phyloP scores from a whole-genome alignment of 2,797 vertebrate genomes.

The Platyrinchus mystaceus region DNA sequence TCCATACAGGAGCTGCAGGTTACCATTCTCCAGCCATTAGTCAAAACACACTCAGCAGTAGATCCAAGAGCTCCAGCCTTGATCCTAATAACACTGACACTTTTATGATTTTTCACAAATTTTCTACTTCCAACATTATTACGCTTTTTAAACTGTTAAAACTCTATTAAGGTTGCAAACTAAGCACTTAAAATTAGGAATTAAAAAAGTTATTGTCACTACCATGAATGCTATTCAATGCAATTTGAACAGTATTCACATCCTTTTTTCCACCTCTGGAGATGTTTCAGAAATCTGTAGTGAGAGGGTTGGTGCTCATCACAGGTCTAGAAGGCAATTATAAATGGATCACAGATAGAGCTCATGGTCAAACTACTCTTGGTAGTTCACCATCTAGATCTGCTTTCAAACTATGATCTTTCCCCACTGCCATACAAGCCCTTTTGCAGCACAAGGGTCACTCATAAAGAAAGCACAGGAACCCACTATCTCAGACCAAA shows the following conservation, averaged over 20 bases:
- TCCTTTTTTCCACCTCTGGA: not conserved
- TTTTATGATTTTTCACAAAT: not conserved
- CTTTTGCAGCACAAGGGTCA: not conserved
- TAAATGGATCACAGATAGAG: not conserved
- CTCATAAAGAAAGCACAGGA: not conserved
- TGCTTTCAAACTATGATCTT: accelerated
- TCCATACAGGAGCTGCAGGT: not conserved
- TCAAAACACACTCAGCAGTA: not conserved
- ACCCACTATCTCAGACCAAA: not conserved
- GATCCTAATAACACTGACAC: not conserved
- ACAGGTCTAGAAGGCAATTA: not conserved
- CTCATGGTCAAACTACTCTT: not conserved
- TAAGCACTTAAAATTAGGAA: not conserved
- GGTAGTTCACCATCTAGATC: not conserved
- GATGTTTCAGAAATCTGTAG: not conserved
- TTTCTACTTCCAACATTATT: not conserved
- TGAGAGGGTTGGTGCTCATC: not conserved
- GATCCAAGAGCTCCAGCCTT: not conserved
- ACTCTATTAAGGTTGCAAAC: not conserved
- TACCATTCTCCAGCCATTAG: not conserved
- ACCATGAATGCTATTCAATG: not conserved
- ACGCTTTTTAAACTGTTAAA: not conserved
- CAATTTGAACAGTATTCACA: not conserved
- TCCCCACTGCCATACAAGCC: not conserved
- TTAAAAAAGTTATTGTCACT: not conserved